Percentiles rank a stretch among this genome's conserved stretches.
These are phyloP conservation scores for Echinarachnius parma DNA, from an alignment of 53 echinoderm and acorn worm species.

Conservation along the genomic window DNA sequence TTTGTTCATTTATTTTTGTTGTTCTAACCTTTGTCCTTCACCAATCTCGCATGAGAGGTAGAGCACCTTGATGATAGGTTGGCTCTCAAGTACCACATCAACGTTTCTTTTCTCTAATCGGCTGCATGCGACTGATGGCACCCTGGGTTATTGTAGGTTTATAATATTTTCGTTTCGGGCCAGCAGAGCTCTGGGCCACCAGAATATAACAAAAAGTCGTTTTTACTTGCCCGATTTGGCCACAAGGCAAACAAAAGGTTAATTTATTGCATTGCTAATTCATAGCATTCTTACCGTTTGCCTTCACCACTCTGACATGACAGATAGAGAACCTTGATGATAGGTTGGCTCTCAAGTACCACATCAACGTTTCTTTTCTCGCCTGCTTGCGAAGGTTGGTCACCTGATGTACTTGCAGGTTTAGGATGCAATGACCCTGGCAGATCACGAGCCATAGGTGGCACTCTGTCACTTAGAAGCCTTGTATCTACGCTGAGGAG, in stretches of 20 bases:
- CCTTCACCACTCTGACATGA: conserved; percentile 41
- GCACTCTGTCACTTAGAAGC: conserved; percentile 38
- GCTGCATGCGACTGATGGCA: no score
- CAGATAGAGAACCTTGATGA: conserved; percentile 74
- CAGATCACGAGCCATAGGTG: not conserved
- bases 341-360: conserved; percentile 16
- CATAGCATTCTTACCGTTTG: conserved; percentile 52
- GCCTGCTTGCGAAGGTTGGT: conserved; percentile 13
- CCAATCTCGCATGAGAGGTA: conserved; percentile 53
- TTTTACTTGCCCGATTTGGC: no score
- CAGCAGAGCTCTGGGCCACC: no score
- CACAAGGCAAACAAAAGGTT: no score
- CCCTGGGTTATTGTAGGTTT: no score
- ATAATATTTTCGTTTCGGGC: no score
- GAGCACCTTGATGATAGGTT: conserved; percentile 64
- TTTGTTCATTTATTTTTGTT: no score
- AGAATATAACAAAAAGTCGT: no score
- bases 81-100: conserved; percentile 3
- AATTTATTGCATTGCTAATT: no score
- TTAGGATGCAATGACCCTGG: no score
- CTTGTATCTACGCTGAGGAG: conserved; percentile 62
- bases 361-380: not conserved
- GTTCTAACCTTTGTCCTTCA: conserved; percentile 49
- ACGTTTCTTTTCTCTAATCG: no score
- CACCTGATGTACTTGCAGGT: conserved; percentile 5